phyloP scores from a whole-genome alignment of 2,113 vertebrate genomes.

The Mus musculus region GRCm39 chr11:84488001-84488500 shows the following conservation, averaged over 20 bases:
- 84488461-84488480: not conserved
- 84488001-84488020: not conserved
- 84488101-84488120: not conserved
- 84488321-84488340: not conserved
- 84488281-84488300: not conserved
- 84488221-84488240: accelerated
- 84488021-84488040: not conserved
- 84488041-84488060: not conserved
- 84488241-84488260: not conserved
- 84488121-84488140: not conserved
- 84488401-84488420: not conserved
- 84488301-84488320: not conserved
- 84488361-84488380: not conserved
- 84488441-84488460: not conserved
- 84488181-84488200: not conserved
- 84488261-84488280: not conserved
- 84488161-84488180: accelerated
- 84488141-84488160: not conserved
- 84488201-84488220: accelerated
- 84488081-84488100: not conserved
- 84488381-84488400: not conserved
- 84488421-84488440: not conserved
- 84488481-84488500: not conserved
- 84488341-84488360: not conserved
- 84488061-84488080: not conserved